Evolutionary conservation across 2,113 vertebrate genomes (phyloP).

Genomic region (Gnathonemus echidnorhynchus): DNA sequence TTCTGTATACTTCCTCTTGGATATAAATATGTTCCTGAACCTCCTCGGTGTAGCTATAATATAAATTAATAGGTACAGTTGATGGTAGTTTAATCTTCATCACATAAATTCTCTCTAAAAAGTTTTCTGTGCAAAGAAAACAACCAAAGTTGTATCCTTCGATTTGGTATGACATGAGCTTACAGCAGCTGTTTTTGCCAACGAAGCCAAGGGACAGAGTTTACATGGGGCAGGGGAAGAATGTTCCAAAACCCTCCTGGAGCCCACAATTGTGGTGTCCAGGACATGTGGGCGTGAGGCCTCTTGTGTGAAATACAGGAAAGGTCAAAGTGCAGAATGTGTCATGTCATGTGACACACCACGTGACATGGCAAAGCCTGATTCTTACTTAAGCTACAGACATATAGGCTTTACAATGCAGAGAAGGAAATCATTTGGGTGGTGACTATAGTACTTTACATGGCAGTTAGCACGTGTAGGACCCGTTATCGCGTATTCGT

Average conservation of each 20-base stretch:
- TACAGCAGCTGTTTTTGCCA: background rate
- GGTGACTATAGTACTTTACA: background rate
- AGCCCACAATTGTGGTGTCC: background rate
- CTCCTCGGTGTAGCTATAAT: background rate
- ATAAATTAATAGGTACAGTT: background rate
- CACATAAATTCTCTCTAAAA: background rate
- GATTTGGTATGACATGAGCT: background rate
- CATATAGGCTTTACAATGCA: background rate
- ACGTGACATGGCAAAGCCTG: background rate
- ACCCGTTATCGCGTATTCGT: background rate
- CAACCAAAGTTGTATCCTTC: background rate
- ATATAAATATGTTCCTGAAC: background rate
- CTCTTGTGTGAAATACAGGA: background rate
- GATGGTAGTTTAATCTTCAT: background rate
- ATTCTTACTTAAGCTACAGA: background rate
- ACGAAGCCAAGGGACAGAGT: background rate
- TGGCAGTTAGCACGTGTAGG: background rate
- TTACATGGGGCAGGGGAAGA: background rate
- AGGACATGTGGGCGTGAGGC: background rate
- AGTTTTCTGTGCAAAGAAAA: background rate
- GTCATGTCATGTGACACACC: background rate
- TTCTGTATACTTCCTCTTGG: slow-evolving; percentile 2
- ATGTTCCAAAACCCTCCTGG: background rate
- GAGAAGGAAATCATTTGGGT: background rate
- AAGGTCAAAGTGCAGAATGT: background rate